Evolutionary conservation across 2,113 vertebrate genomes (phyloP).

Genomic region (Psittacula cyanocephala): DNA sequence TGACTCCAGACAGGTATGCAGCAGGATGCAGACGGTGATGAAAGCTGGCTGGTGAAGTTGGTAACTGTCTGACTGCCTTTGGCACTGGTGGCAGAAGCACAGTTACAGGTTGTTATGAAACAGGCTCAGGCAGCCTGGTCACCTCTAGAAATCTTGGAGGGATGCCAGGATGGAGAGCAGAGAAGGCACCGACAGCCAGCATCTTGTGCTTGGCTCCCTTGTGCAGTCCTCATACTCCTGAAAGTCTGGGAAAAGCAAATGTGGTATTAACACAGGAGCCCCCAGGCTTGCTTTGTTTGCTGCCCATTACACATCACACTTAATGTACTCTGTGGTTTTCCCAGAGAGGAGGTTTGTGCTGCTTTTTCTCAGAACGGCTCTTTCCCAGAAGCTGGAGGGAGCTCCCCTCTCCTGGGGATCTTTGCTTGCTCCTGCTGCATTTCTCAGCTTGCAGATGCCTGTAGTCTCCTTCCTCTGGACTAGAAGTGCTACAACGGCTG

Average conservation of each 20-base stretch:
- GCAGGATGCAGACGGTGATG: background rate
- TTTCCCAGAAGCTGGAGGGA: background rate
- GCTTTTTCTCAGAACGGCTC: background rate
- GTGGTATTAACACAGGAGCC: background rate
- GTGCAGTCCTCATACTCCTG: accelerated
- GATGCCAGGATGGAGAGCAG: accelerated
- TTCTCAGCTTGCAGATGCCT: background rate
- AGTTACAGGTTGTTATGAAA: background rate
- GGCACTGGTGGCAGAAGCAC: background rate
- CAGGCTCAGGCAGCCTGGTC: background rate
- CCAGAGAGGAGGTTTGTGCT: background rate
- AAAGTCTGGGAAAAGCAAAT: background rate
- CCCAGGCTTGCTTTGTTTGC: background rate
- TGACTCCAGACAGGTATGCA: accelerated
- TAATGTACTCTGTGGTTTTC: background rate
- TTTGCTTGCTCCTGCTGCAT: background rate
- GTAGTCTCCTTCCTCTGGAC: background rate
- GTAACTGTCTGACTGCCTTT: background rate
- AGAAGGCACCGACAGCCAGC: background rate
- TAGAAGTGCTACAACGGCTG: background rate
- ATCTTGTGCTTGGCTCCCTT: background rate
- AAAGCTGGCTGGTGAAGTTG: background rate
- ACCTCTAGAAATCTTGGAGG: background rate
- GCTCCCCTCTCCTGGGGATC: accelerated
- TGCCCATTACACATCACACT: background rate